Base-by-base conservation (phyloP, 2,888 invertebrate species). In the Thera obeliscata region DNA sequence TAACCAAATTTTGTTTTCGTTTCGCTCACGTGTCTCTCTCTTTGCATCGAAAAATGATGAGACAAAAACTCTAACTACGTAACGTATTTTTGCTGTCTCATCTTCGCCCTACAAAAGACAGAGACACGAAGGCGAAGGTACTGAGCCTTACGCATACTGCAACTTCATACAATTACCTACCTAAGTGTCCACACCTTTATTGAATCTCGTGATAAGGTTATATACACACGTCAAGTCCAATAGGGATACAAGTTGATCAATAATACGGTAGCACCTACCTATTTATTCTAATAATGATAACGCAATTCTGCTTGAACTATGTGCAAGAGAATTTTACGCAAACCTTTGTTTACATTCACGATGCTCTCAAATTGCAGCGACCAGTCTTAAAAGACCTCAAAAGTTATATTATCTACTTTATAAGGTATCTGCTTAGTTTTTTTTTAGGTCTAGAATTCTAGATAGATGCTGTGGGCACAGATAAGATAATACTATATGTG, bases 291-390 rank as follows among this genome's bases (percentile, higher is more conserved):
- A 50, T 33, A 56, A 33, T 48, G 46, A 4, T 58, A 64, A 48
- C 64, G 54, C 58, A 58, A 64, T 54, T 48, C 9, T 48, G 7
- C 58, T 41, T 43, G 52, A 56, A 12, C 46, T 33, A 33, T 46
- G 33, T 57, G 43, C 43, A 55, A 55, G 55, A 41, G 43, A 46
- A 46, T 46, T 56, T n/a, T 22, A 22, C 57, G 4, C 35, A 35
- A 58, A 22, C 43, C 54, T 58, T 58, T 58, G 58, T 58, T 64
- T 52, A 54, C 35, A 11, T 6, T 58, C 57, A 9, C 35, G 33
- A 46, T 11, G 9, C 57, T 38, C 55, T 41, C 2, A 41, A 1
- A 56, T 38, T 4, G 56, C 22, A 11, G 43, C 6, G 41, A 12
- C 41, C n/a, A 41, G 12, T n/a, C 38, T 41, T 41, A 41, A 4